A percentile compares a stretch with the other conserved stretches of the same genome.
Conservation (phyloP, 2,888 invertebrate genomes). For the Acronicta leporina region DNA sequence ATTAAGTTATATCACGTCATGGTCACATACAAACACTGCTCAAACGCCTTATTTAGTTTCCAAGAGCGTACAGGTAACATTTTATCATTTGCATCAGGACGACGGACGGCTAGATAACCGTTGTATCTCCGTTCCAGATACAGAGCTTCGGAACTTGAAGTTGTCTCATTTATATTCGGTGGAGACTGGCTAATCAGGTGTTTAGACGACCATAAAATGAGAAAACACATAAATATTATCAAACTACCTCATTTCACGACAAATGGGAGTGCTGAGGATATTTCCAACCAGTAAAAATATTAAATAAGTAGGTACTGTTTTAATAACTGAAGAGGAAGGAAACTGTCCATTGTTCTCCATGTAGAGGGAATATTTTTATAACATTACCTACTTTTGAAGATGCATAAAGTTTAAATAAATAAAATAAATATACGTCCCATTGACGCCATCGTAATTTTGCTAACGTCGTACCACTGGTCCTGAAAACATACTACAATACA, state of each 20-base stretch:
- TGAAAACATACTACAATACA: no score
- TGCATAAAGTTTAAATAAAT: no score
- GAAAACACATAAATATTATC: slow-evolving; percentile 28
- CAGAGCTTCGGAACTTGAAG: slow-evolving; percentile 20
- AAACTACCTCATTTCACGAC: not conserved
- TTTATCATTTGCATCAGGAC: slow-evolving; percentile 42
- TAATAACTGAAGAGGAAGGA: no score
- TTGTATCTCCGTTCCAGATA: slow-evolving; percentile 30
- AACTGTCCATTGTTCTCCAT: no score
- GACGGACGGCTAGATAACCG: slow-evolving; percentile 42
- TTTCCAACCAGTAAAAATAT: no score
- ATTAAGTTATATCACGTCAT: not conserved
- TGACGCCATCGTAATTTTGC: no score
- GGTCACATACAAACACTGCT: slow-evolving; percentile 16
- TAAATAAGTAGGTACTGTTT: no score
- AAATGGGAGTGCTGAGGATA: not conserved
- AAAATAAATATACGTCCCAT: no score
- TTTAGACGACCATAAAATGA: slow-evolving; percentile 32
- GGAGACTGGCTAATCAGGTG: slow-evolving; percentile 34
- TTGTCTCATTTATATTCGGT: slow-evolving; percentile 30
- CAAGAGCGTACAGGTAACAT: slow-evolving; percentile 21
- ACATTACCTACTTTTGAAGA: no score
- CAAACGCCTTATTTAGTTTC: slow-evolving; percentile 42
- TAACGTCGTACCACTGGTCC: no score
- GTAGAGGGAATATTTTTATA: no score